Conservation (phyloP, 23 tunicate genomes). For the Styela plicata region DNA sequence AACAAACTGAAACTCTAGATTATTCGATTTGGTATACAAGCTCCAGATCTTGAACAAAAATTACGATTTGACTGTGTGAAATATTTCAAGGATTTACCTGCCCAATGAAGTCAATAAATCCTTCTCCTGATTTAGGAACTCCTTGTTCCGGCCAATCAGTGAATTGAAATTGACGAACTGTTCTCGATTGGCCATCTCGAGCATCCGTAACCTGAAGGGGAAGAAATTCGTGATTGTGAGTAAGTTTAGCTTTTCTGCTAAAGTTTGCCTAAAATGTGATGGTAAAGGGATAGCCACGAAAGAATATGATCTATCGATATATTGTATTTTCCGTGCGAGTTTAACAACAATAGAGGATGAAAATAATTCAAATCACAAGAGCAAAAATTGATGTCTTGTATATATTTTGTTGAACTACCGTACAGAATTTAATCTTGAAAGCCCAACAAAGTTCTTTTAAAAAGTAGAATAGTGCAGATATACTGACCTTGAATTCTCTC, state of each 20-base stretch:
- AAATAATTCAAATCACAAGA: too few species aligned
- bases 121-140: slow-evolving; percentile 96
- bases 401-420: too few species aligned
- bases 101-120: slow-evolving; percentile 96
- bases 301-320: background rate
- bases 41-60: too few species aligned
- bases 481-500: slow-evolving; percentile 87
- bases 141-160: slow-evolving; percentile 99
- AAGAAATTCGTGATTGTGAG: background rate
- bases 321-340: too few species aligned
- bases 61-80: too few species aligned
- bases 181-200: slow-evolving; percentile 94
- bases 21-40: too few species aligned
- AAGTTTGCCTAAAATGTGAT: background rate
- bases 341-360: too few species aligned
- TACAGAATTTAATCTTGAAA: too few species aligned
- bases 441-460: too few species aligned
- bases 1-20: too few species aligned
- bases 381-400: too few species aligned
- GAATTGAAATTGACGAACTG: slow-evolving; percentile 98
- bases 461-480: too few species aligned
- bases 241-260: background rate
- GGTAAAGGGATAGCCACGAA: background rate
- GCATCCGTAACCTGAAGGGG: slow-evolving; percentile 94
- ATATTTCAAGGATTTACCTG: slow-evolving; percentile 40